Conservation (phyloP, 2,888 invertebrate species). For the Nomada fucata region DNA sequence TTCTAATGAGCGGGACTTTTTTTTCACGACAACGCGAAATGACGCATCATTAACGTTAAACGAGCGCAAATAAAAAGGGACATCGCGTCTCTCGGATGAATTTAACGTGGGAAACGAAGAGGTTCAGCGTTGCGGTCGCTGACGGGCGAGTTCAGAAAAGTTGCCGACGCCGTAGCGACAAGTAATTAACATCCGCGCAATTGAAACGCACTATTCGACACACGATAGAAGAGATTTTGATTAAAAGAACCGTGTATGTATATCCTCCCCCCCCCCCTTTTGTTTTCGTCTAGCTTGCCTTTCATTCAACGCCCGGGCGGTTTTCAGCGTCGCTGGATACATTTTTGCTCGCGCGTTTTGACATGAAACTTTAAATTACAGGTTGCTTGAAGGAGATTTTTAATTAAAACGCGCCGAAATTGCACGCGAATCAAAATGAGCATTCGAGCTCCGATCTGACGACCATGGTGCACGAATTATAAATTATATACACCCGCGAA, state of each 20-base stretch:
- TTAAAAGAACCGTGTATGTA: not conserved
- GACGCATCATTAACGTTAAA: conserved; percentile 54
- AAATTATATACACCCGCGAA: conserved; percentile 13
- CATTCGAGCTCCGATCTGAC: conserved; percentile 7
- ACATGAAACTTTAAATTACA: conserved; percentile 42
- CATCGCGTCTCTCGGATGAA: conserved; percentile 13
- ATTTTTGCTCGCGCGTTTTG: not conserved
- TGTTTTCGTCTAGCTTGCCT: not conserved
- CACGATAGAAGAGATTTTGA: not conserved
- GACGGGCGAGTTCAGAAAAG: not conserved
- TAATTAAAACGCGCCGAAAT: conserved; percentile 46
- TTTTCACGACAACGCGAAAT: conserved; percentile 44
- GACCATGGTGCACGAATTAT: conserved; percentile 1
- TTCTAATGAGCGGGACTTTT: conserved; percentile 46
- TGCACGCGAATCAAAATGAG: conserved; percentile 24
- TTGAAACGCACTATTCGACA: conserved; percentile 21
- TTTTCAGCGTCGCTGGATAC: conserved; percentile 4
- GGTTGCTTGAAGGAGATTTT: conserved; percentile 24
- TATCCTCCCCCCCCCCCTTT: too few relatives aligned
- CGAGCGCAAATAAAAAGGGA: conserved; percentile 39
- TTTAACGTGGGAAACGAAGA: conserved; percentile 15
- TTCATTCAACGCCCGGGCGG: conserved; percentile 3
- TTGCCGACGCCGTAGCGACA: not conserved
- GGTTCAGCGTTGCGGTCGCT: not conserved
- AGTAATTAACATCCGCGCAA: conserved; percentile 46